Evolutionary conservation across 2,888 invertebrate genomes (phyloP), one percentile per base, ranked within the genome.

Genomic region (Polydesmus complanatus): DNA sequence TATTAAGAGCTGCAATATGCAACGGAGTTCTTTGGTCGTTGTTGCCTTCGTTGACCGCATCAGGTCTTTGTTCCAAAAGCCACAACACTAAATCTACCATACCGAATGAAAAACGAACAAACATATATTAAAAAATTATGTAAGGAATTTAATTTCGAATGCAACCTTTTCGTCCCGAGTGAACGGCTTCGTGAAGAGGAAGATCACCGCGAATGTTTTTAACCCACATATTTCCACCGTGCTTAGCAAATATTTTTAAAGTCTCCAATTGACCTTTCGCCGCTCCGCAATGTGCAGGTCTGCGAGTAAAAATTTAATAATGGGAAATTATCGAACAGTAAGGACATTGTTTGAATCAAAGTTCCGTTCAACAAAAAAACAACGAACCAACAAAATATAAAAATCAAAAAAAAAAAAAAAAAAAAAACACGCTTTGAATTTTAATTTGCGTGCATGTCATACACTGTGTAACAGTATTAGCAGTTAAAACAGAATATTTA

Each of bases 221-320:
- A 60, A 90, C 77, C 88, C 96, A 95, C 54, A 97, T 78, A 72
- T 96, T 92, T 0, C 90, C 92, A 22, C 87, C 88, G 68, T 84
- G 81, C 54, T 80, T 79, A 68, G 81, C 80, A 27, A 90, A 78
- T 67, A 88, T 80, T 66, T 88, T 84, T 8, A 94, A 78, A 8
- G 90, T 88, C 73, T 91, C 88, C 65, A 91, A 79, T 72, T 96
- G 96, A 0, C 97, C 96, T 74, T 95, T 95, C 5, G 94, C 89
- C 61, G 95, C 93, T 1, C 94, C 94, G 68, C 94, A 95, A 70
- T 95, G 90, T 0, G 91, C 91, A 1, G 94, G 90, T 64, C 82
- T 83, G 70, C 49, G 70, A 68, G 54, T 37, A 49, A 11, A 26
- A 54, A 18, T 18, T 21, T 18, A 1, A 26, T n/a, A 3, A 54